Conservation (phyloP, 2,888 invertebrate species). For the Diogma glabrata region DNA sequence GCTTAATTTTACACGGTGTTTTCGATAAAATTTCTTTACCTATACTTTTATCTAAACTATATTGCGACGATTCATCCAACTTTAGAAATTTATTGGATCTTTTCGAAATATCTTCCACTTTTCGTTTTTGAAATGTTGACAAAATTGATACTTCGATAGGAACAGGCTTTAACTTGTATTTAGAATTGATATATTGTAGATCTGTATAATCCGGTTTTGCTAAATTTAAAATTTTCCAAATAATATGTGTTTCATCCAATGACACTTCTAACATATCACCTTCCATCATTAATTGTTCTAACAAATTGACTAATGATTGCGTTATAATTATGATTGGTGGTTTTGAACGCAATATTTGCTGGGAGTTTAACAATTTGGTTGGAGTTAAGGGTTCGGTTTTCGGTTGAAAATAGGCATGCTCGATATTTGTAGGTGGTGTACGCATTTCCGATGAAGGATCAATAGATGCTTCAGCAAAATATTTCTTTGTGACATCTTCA, state of each 20-base stretch:
- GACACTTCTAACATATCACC: constrained; percentile 82
- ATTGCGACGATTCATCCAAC: too few species aligned
- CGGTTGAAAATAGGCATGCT: constrained; percentile 14
- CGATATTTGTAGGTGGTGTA: constrained; percentile 14
- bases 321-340: constrained; percentile 26
- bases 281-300: constrained; percentile 82
- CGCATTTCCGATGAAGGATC: too few species aligned
- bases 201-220: constrained; percentile 41
- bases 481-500: too few species aligned
- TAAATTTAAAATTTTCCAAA: constrained; percentile 63
- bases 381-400: constrained; percentile 19
- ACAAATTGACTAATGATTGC: constrained; percentile 32
- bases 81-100: too few species aligned
- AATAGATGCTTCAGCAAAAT: too few species aligned
- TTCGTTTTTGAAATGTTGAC: constrained; percentile 19
- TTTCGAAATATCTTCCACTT: too few species aligned
- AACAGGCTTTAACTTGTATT: constrained; percentile 18
- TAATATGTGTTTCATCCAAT: constrained; percentile 70
- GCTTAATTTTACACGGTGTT: too few species aligned
- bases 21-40: too few species aligned
- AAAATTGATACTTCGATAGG: constrained; percentile 12
- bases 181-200: constrained; percentile 21
- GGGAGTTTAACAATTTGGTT: constrained; percentile 27
- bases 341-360: constrained; percentile 13
- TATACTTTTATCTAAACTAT: too few species aligned